Evolutionary conservation across 2,888 invertebrate species (phyloP), one percentile per base, ranked within the genome.

Genomic region (Epistrophe grossulariae): DNA sequence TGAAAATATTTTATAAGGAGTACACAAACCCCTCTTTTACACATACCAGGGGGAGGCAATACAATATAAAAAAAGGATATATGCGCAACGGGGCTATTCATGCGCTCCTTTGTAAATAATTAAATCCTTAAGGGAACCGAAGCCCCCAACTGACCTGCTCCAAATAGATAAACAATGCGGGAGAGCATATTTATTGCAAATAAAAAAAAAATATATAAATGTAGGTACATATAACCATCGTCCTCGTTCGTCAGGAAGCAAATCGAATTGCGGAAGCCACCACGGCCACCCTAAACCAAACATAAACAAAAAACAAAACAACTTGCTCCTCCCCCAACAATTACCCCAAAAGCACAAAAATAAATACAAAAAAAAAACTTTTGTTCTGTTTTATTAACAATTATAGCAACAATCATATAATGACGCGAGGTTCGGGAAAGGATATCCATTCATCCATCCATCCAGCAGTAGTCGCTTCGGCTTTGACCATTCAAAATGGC

Each of bases 221-320:
- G n/a, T n/a, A n/a, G n/a, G n/a, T n/a, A n/a, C n/a, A n/a, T n/a
- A n/a, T n/a, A n/a, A 17, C 38, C 19, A 19, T 2, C 62, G 19
- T 60, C 59, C 66, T 43, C n/a, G 28, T 45, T 48, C 17, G 10
- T 57, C 59, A 62, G 60, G 52, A 48, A 66, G 31, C 64, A 79
- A 82, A 82, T 87, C 83, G 82, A 87, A 87, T 74, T 45, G 74
- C 78, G 87, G 87, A 87, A 83, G 87, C 74, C 87, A 76, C 79
- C 28, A 31, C 19, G 31, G 17, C 48, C 13, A 66, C 31, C 48
- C 48, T 66, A 48, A 62, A n/a, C 62, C 28, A 64, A 64, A 64
- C 78, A 81, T 77, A 68, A 71, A 79, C 82, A 82, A 79, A n/a
- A 70, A 71, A 74, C 48, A 82, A 79, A 79, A 76, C 48, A 84